Evolutionary conservation across 2,888 invertebrate species (phyloP).

Genomic region (Agrenia bidenticulata): DNA sequence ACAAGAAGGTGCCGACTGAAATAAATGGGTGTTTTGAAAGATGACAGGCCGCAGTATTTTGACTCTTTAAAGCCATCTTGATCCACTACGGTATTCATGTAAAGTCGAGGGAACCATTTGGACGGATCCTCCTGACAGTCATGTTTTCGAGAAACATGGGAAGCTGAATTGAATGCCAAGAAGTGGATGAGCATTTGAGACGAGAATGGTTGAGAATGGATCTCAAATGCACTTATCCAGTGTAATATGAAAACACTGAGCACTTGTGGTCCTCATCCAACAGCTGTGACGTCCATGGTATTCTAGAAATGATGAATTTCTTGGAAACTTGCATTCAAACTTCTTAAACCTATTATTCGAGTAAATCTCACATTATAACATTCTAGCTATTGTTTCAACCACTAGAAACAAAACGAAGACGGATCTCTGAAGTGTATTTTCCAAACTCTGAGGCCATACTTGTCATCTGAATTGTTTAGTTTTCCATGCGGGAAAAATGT

Average conservation of each 20-base stretch:
- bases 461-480: too few species aligned
- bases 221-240: conserved; percentile 6
- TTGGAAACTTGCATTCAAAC: too few species aligned
- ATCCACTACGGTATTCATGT: conserved; percentile 17
- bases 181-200: neutral
- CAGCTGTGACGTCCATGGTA: too few species aligned
- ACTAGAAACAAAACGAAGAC: too few species aligned
- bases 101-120: conserved; percentile 6
- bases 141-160: neutral
- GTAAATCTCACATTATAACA: too few species aligned
- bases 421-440: too few species aligned
- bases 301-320: neutral
- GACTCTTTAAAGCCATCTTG: conserved; percentile 30
- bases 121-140: neutral
- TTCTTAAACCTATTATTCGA: too few species aligned
- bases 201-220: neutral
- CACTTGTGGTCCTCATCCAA: conserved; percentile 23
- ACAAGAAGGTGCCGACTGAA: conserved; percentile 22
- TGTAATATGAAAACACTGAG: neutral
- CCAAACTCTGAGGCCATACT: too few species aligned
- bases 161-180: conserved; percentile 15
- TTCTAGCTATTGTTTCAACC: too few species aligned
- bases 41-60: conserved; percentile 32
- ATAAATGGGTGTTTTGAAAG: conserved; percentile 42
- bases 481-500: too few species aligned